Conservation (phyloP, 2,797 vertebrate species). For the Catostomus latipinnis region DNA sequence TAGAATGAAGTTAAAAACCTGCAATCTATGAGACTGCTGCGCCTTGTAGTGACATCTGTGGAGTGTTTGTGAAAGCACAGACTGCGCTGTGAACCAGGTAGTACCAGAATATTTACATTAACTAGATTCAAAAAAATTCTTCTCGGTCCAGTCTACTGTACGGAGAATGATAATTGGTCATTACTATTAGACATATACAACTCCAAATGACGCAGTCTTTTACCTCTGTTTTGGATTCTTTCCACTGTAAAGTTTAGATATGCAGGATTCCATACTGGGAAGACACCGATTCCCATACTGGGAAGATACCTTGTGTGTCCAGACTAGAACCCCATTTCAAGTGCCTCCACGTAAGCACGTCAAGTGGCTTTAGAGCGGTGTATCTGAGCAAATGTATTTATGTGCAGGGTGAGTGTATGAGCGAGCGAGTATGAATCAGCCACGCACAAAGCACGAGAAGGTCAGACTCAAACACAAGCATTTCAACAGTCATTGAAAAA, state of each 20-base stretch:
- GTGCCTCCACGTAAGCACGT: constrained; percentile 57
- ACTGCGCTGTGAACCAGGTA: constrained; percentile 73
- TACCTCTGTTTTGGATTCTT: constrained; percentile 50
- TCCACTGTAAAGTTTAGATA: constrained; percentile 49
- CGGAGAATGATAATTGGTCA: constrained; percentile 73
- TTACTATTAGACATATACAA: constrained; percentile 62
- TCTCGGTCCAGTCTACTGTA: constrained; percentile 45
- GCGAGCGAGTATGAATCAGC: constrained; percentile 58
- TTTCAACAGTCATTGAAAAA: constrained; percentile 72
- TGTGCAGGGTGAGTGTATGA: constrained; percentile 34
- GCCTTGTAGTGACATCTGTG: constrained; percentile 61
- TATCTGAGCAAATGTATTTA: constrained; percentile 51
- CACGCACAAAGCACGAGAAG: constrained; percentile 79
- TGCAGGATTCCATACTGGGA: constrained; percentile 65
- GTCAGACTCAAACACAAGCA: constrained; percentile 77
- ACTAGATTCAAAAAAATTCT: constrained; percentile 68
- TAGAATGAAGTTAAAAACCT: constrained; percentile 16
- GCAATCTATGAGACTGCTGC: constrained; percentile 26
- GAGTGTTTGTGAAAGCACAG: constrained; percentile 68
- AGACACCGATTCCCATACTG: constrained; percentile 70
- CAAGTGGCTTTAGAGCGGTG: constrained; percentile 59
- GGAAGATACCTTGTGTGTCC: constrained; percentile 40
- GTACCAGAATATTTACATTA: constrained; percentile 84
- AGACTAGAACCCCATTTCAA: constrained; percentile 54
- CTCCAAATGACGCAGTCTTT: constrained; percentile 61